phyloP scores from a whole-genome alignment of 2,888 invertebrate species.

The Amphiduros pacificus region DNA sequence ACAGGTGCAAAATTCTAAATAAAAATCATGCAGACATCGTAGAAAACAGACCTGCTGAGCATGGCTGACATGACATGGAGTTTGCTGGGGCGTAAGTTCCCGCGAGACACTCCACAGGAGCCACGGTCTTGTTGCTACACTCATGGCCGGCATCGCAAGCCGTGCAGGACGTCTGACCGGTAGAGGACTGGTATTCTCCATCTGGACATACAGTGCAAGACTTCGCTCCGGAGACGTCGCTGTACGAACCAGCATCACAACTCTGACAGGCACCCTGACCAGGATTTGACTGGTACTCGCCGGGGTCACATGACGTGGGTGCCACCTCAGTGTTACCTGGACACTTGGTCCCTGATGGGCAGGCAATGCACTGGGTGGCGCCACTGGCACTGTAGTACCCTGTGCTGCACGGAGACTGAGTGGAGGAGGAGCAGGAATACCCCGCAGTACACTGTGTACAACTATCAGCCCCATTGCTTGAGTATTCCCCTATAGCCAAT shows the following conservation, averaged over 20 bases:
- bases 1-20: too few relatives aligned
- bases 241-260: too few relatives aligned
- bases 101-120: constrained; percentile 32
- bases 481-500: background rate
- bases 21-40: too few relatives aligned
- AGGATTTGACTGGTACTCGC: constrained; percentile 18
- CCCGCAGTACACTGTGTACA: constrained; percentile 14
- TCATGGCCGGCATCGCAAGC: constrained; percentile 46
- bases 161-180: constrained; percentile 15
- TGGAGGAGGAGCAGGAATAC: constrained; percentile 8
- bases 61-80: constrained; percentile 18
- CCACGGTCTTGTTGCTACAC: constrained; percentile 40
- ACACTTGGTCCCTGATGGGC: constrained; percentile 51
- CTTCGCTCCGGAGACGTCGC: too few relatives aligned
- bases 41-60: constrained; percentile 26
- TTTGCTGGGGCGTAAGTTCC: constrained; percentile 18
- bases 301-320: constrained; percentile 13
- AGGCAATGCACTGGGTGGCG: constrained; percentile 25
- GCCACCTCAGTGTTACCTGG: constrained; percentile 38
- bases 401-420: constrained; percentile 2
- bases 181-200: constrained; percentile 21
- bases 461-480: background rate
- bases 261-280: constrained; percentile 7
- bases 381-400: constrained; percentile 13
- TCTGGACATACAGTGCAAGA: constrained; percentile 26